phyloP scores from a whole-genome alignment of 2,113 vertebrate genomes.

The Oncorhynchus gorbuscha region DNA sequence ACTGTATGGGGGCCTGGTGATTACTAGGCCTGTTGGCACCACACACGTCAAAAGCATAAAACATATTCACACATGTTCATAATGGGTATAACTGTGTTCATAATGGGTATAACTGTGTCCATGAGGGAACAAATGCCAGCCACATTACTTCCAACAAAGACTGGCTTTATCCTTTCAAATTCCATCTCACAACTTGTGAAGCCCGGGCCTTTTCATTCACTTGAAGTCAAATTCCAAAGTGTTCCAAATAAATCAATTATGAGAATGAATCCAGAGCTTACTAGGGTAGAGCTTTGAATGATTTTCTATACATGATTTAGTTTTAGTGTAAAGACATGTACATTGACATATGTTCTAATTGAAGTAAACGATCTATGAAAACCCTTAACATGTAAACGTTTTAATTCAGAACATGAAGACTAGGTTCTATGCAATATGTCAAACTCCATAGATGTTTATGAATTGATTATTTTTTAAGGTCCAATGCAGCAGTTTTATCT shows the following conservation, averaged over 20 bases:
- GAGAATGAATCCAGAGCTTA: slow-evolving; percentile 54
- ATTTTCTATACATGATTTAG: slow-evolving; percentile 45
- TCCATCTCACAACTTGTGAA: slow-evolving; percentile 23
- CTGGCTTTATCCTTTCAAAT: slow-evolving; percentile 28
- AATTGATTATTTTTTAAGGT: no score
- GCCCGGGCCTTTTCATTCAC: slow-evolving; percentile 26
- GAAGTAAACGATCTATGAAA: not conserved
- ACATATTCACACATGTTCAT: slow-evolving; percentile 37
- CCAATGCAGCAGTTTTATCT: no score
- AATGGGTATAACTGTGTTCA: slow-evolving; percentile 19
- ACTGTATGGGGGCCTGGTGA: slow-evolving; percentile 8
- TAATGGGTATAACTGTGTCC: slow-evolving; percentile 20
- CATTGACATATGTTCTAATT: not conserved
- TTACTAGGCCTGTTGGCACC: not conserved
- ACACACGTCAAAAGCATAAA: slow-evolving; percentile 9
- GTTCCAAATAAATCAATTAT: slow-evolving; percentile 38
- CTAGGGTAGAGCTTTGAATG: slow-evolving; percentile 29
- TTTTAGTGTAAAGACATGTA: slow-evolving; percentile 15
- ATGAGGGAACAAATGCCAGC: slow-evolving; percentile 15
- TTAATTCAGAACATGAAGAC: not conserved
- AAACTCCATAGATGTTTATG: not conserved
- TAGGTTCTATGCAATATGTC: no score
- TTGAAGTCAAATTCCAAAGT: slow-evolving; percentile 33
- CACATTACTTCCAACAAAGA: slow-evolving; percentile 37
- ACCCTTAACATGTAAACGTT: not conserved